phyloP scores from a whole-genome alignment of 64 coral and sea anemone species.

The Porites australiensis region DNA sequence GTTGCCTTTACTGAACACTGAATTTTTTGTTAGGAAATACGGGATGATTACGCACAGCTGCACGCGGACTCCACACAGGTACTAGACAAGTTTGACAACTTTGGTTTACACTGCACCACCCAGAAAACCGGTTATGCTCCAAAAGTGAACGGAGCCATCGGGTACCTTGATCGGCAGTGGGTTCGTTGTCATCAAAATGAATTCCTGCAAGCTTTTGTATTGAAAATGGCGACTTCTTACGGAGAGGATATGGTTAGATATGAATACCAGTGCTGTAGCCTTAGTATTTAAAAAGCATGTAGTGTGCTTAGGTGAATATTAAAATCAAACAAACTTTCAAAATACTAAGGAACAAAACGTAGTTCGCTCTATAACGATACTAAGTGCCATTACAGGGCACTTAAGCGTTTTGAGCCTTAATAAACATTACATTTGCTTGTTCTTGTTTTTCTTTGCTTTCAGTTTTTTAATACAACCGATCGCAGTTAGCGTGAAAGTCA shows the following conservation, averaged over 20 bases:
- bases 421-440: too few species aligned
- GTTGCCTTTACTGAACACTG: too few species aligned
- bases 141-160: constrained; percentile 46
- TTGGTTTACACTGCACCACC: neutral
- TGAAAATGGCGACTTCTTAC: constrained; percentile 30
- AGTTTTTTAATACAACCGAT: too few species aligned
- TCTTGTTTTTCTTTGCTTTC: too few species aligned
- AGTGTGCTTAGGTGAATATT: neutral
- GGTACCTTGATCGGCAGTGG: constrained; percentile 58
- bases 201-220: constrained; percentile 44
- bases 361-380: too few species aligned
- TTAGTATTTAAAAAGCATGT: constrained; percentile 4
- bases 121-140: constrained; percentile 50
- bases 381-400: too few species aligned
- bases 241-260: constrained; percentile 56
- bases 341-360: too few species aligned
- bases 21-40: constrained; percentile 16
- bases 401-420: too few species aligned
- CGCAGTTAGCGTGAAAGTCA: too few species aligned
- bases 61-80: neutral
- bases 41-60: constrained; percentile 9
- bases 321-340: too few species aligned
- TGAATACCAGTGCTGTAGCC: constrained; percentile 56
- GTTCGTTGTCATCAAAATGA: constrained; percentile 47
- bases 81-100: constrained; percentile 34